phyloP scores from a whole-genome alignment of 1,140 invertebrate genomes.

The Drosophila suzukii region DNA sequence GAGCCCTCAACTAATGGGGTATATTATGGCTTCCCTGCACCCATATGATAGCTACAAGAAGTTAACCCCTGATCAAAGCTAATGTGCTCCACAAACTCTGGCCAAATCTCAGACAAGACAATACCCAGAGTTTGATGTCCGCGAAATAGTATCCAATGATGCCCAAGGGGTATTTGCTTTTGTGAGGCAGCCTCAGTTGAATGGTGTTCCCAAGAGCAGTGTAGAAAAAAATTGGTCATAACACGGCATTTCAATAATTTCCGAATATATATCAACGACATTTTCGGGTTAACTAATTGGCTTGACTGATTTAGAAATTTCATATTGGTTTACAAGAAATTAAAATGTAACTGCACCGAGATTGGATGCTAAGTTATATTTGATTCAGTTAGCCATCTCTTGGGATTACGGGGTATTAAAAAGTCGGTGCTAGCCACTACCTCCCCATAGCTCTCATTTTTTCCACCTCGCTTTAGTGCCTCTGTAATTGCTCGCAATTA shows the following conservation, averaged over 20 bases:
- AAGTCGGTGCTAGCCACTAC: conserved; percentile 29
- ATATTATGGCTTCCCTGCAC: conserved; percentile 36
- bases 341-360: too few relatives aligned
- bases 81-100: conserved; percentile 37
- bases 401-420: conserved; percentile 25
- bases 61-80: conserved; percentile 44
- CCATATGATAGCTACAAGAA: conserved; percentile 29
- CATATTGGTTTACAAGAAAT: too few relatives aligned
- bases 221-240: neutral
- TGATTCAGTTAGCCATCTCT: too few relatives aligned
- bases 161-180: conserved; percentile 16
- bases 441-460: conserved; percentile 20
- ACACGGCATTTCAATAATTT: too few relatives aligned
- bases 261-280: too few relatives aligned
- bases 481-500: conserved; percentile 77
- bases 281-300: too few relatives aligned
- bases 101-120: conserved; percentile 41
- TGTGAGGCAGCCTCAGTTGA: neutral
- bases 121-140: conserved; percentile 33
- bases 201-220: neutral
- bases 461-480: conserved; percentile 53
- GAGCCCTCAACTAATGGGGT: conserved; percentile 37
- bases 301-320: too few relatives aligned
- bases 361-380: too few relatives aligned
- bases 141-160: conserved; percentile 16